Evolutionary conservation across 2,113 vertebrate genomes (phyloP).

Genomic region (Coreoperca whiteheadi): DNA sequence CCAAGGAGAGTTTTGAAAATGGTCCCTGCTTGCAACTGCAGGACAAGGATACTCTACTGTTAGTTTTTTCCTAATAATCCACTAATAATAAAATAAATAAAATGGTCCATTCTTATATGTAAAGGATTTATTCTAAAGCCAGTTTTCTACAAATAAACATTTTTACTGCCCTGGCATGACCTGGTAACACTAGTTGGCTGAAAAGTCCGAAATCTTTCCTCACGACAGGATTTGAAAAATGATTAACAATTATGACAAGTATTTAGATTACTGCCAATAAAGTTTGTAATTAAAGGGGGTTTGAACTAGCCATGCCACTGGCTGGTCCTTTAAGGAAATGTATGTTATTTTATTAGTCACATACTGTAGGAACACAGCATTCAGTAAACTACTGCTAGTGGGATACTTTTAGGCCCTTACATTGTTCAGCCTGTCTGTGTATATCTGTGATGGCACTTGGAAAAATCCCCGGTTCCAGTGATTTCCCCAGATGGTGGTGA

Average conservation of each 20-base stretch:
- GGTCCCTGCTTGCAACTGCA: neutral
- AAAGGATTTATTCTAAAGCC: neutral
- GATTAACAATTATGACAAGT: neutral
- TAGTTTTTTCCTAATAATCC: neutral
- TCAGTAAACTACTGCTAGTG: neutral
- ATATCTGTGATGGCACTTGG: conserved; percentile 38
- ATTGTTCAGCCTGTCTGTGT: conserved; percentile 53
- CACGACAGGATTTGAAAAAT: neutral
- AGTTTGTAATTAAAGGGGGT: neutral
- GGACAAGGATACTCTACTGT: neutral
- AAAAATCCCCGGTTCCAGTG: conserved; percentile 2
- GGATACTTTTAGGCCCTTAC: conserved; percentile 61
- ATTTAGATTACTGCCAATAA: neutral
- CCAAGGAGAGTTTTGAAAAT: neutral
- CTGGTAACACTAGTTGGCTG: neutral
- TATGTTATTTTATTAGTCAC: neutral
- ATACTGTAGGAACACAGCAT: neutral
- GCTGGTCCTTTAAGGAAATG: neutral
- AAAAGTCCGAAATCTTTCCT: neutral
- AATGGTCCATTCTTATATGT: neutral
- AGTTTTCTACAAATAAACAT: neutral
- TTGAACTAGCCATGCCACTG: neutral
- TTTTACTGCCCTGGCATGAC: neutral
- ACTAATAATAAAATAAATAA: neutral
- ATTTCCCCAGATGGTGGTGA: conserved; percentile 24